Conservation (phyloP, 2,888 invertebrate genomes). For the Papilio protenor region DNA sequence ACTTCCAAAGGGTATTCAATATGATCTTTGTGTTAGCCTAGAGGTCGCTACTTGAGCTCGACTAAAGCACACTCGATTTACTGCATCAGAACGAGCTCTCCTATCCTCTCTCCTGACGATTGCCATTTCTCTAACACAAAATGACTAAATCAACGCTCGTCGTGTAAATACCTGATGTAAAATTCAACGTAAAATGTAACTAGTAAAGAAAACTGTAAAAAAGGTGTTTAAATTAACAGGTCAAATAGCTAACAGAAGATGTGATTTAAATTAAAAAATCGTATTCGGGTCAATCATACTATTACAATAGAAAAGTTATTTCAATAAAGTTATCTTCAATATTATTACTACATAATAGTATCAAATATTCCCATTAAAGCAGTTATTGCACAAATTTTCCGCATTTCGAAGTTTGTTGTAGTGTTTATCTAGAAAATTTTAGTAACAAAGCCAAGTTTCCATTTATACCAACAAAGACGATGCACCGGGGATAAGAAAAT, state of each 20-base stretch:
- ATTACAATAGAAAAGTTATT: background rate
- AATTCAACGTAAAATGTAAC: background rate
- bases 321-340: background rate
- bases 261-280: background rate
- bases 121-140: background rate
- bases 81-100: background rate
- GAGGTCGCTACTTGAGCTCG: conserved; percentile 73
- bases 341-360: background rate
- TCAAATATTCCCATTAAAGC: conserved; percentile 22
- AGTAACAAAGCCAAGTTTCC: conserved; percentile 40
- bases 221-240: too few species aligned
- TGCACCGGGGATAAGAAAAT: conserved; percentile 40
- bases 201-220: background rate
- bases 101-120: background rate
- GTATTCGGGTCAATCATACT: background rate
- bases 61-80: conserved; percentile 65
- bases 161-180: background rate
- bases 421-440: conserved; percentile 37
- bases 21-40: conserved; percentile 70
- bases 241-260: too few species aligned
- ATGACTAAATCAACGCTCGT: background rate
- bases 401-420: conserved; percentile 30
- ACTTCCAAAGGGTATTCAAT: conserved; percentile 72
- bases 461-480: conserved; percentile 34
- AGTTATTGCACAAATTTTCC: conserved; percentile 37